These are phyloP conservation scores for Halcyon badia DNA, from an alignment of 2,797 vertebrate species.

Conservation along the genomic window DNA sequence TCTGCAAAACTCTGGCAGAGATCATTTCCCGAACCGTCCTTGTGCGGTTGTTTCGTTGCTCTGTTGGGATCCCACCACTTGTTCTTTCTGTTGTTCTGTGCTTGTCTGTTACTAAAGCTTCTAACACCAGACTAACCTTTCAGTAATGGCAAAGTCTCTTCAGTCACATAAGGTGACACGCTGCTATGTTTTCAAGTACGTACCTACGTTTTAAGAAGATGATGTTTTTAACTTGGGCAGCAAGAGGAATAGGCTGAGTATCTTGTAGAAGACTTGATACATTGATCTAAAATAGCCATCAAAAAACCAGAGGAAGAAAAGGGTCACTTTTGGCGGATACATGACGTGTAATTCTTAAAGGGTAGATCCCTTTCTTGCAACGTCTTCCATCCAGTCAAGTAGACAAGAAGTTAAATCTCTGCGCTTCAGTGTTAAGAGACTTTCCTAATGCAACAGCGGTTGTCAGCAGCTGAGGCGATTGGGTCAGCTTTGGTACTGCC, in stretches of 20 bases:
- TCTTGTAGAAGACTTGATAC: neutral
- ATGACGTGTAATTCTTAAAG: neutral
- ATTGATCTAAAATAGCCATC: neutral
- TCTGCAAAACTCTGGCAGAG: neutral
- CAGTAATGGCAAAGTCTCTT: neutral
- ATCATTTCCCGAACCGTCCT: neutral
- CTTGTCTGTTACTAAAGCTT: neutral
- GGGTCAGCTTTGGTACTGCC: neutral
- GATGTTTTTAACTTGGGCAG: neutral
- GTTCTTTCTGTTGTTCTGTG: neutral
- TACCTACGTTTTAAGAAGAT: neutral
- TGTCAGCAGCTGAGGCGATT: rapidly evolving
- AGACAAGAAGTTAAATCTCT: neutral
- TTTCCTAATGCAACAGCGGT: neutral
- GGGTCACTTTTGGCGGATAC: neutral
- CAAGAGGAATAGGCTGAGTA: neutral
- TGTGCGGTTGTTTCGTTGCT: neutral
- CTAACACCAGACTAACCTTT: neutral
- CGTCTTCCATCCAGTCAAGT: neutral
- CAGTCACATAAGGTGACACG: neutral
- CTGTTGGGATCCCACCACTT: neutral
- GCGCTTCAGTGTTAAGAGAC: neutral
- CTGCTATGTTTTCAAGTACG: neutral
- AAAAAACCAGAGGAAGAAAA: neutral
- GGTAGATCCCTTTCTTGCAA: neutral